A percentile compares a stretch with the other conserved stretches of the same genome.
phyloP scores from a whole-genome alignment of 2,797 vertebrate species.

The Calcarius lapponicus region DNA sequence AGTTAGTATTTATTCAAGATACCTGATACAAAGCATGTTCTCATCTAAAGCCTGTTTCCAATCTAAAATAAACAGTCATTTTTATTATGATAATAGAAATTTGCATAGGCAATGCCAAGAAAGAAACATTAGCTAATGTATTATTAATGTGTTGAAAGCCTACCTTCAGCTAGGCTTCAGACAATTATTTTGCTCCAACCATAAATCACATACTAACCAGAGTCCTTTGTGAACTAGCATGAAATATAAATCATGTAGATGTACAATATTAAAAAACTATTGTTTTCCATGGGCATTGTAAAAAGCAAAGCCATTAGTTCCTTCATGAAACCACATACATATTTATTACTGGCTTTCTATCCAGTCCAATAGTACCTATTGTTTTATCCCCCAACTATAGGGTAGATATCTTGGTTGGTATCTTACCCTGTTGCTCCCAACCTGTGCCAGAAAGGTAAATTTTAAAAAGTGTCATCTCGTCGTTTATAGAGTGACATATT shows the following conservation, averaged over 20 bases:
- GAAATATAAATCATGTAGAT: conserved; percentile 45
- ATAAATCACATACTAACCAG: conserved; percentile 60
- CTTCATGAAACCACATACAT: not conserved
- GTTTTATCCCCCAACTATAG: not conserved
- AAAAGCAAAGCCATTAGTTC: conserved; percentile 15
- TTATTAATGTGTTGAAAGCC: conserved; percentile 48
- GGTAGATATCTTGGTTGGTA: not conserved
- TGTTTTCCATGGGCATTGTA: conserved; percentile 34
- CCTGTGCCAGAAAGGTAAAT: not conserved
- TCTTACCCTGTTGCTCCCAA: not conserved
- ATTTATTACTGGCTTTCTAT: not conserved
- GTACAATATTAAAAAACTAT: conserved; percentile 32
- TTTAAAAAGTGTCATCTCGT: not conserved
- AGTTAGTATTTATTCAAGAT: not conserved
- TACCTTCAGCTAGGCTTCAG: conserved; percentile 47
- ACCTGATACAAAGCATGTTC: not conserved
- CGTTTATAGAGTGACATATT: not conserved
- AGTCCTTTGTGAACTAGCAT: conserved; percentile 39
- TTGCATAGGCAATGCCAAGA: conserved; percentile 30
- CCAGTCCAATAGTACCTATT: not conserved
- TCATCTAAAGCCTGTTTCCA: conserved; percentile 20
- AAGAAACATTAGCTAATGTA: conserved; percentile 40
- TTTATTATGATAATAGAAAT: conserved; percentile 41
- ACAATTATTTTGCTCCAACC: conserved; percentile 44
- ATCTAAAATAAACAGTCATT: conserved; percentile 33